phyloP scores from a whole-genome alignment of 1,140 invertebrate genomes.

The Halesus radiatus region DNA sequence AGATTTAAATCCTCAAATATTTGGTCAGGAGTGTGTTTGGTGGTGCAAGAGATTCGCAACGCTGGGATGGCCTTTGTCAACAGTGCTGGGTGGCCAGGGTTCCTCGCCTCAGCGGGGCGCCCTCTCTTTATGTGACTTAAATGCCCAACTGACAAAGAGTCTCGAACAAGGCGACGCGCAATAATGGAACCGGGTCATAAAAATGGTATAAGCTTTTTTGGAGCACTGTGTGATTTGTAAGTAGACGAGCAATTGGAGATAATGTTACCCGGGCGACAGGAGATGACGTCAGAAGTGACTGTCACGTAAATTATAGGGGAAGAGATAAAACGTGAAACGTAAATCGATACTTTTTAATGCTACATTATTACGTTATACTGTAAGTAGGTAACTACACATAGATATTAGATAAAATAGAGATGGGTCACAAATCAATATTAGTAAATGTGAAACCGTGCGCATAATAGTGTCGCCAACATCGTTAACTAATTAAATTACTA shows the following conservation, averaged over 20 bases:
- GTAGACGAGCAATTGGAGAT: too few species aligned
- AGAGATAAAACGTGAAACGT: background rate
- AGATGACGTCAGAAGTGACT: background rate
- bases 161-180: slow-evolving; percentile 19
- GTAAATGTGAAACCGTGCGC: too few species aligned
- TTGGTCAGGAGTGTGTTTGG: slow-evolving; percentile 2
- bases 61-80: slow-evolving; percentile 28
- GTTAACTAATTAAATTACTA: too few species aligned
- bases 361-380: too few species aligned
- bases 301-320: slow-evolving; percentile 13
- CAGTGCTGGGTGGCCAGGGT: slow-evolving; percentile 47
- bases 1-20: slow-evolving; percentile 33
- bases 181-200: slow-evolving; percentile 31
- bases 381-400: too few species aligned
- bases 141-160: slow-evolving; percentile 5
- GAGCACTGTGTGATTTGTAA: background rate
- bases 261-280: background rate
- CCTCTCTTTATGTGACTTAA: slow-evolving; percentile 32
- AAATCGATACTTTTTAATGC: background rate
- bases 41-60: slow-evolving; percentile 45
- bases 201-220: slow-evolving; percentile 21
- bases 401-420: too few species aligned
- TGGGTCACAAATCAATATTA: too few species aligned
- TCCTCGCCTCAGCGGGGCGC: slow-evolving; percentile 36
- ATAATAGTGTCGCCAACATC: too few species aligned